Evolutionary conservation across 2,888 invertebrate species (phyloP).

Genomic region (Lissocephala sabroskyi): DNA sequence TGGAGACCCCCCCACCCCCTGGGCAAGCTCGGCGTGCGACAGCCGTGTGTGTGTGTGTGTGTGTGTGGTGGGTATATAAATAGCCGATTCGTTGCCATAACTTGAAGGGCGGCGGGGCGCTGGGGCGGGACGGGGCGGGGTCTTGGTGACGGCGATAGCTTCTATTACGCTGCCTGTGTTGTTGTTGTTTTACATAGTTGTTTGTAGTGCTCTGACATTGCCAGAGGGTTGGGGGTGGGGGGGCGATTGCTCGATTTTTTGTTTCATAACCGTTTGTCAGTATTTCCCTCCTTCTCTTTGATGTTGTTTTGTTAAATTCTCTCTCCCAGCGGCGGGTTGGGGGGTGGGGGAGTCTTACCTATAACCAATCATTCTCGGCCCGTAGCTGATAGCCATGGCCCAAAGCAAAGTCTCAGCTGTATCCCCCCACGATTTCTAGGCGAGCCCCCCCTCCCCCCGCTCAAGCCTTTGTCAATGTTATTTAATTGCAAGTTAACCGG

Average conservation of each 20-base stretch:
- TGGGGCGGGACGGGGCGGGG: not conserved
- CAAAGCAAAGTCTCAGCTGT: no score
- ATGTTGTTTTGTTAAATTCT: not conserved
- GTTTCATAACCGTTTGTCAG: slow-evolving; percentile 33
- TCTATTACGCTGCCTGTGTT: slow-evolving; percentile 16
- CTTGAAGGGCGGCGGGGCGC: slow-evolving; percentile 1
- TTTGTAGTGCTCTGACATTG: not conserved
- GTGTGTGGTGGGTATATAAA: slow-evolving; percentile 26
- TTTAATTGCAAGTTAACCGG: no score
- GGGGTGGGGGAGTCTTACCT: no score
- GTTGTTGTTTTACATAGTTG: slow-evolving; percentile 2
- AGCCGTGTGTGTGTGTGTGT: not conserved
- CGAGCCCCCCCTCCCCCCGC: no score
- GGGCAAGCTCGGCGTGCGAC: no score
- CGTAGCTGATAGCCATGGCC: slow-evolving; percentile 7
- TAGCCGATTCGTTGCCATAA: slow-evolving; percentile 26
- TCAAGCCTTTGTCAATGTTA: no score
- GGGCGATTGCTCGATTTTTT: no score
- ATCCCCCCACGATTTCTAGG: no score
- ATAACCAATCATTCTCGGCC: slow-evolving; percentile 10
- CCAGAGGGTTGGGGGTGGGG: slow-evolving; percentile 1
- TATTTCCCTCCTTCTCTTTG: not conserved
- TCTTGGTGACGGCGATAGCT: slow-evolving; percentile 19
- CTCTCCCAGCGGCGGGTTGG: slow-evolving; percentile 1
- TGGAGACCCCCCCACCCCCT: no score